Evolutionary conservation across 2,113 vertebrate genomes (phyloP), one percentile per base, ranked within the genome.

Genomic region (Aviceda subcristata): DNA sequence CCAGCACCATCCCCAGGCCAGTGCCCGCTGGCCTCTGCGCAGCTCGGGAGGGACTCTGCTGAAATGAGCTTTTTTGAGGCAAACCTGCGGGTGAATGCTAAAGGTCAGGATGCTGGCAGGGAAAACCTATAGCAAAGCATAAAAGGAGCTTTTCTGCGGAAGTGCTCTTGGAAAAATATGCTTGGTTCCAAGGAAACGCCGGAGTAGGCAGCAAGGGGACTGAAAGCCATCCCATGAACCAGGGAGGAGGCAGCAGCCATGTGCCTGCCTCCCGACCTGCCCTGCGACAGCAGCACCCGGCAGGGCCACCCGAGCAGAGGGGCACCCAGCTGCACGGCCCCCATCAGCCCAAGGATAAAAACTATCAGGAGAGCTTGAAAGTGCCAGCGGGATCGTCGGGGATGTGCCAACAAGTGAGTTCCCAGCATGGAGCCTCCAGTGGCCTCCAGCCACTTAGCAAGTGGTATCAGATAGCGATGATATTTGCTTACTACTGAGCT

Each of bases 121-220:
- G 45, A 82, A 62, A 64, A 82, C 9, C 64, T 18, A 41, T 3
- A 79, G 53, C 45, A 43, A 81, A 75, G 77, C 48, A 96, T 48
- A 96, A 94, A 94, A 91, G 81, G 74, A 85, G 48, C 66, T 96
- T 96, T 96, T 95, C 93, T 96, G 80, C 46, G 62, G 87, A 97
- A 96, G 36, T 95, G 73, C 90, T 73, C 57, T 89, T 91, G 95
- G 71, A 78, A 68, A 94, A 95, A 83, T 66, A 86, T 3, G n/a
- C 71, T 86, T 67, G 50, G 30, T 63, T 79, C 45, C 60, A 46
- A 86, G 93, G 73, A 94, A 92, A 87, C 80, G 72, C 90, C 71
- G 0, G 68, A 16, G 83, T 39, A 50, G 90, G 71, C 77, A 79
- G 60, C 1, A 0, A 85, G 66, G 56, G 74, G 66, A 45, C 64